phyloP scores from a whole-genome alignment of 1,140 invertebrate genomes.

The Zaprionus taronus region DNA sequence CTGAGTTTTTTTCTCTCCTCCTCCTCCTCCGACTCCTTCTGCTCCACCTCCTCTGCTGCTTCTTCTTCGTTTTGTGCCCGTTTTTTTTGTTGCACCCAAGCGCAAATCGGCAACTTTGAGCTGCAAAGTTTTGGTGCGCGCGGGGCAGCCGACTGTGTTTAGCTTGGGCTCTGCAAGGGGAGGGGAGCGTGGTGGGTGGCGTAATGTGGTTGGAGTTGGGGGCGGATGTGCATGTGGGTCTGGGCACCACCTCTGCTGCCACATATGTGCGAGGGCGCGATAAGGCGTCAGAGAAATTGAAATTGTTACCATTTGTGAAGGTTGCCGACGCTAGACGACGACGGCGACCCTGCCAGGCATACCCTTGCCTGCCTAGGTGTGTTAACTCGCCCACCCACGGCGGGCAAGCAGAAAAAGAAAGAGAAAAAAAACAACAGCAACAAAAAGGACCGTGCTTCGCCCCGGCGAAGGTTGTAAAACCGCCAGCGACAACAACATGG shows the following conservation, averaged over 20 bases:
- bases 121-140: slow-evolving; percentile 63
- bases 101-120: slow-evolving; percentile 78
- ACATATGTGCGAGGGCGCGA: slow-evolving; percentile 79
- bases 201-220: slow-evolving; percentile 5
- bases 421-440: slow-evolving; percentile 35
- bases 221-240: not conserved
- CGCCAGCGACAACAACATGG: slow-evolving; percentile 63
- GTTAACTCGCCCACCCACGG: slow-evolving; percentile 43
- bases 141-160: slow-evolving; percentile 36
- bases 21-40: slow-evolving; percentile 15
- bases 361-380: slow-evolving; percentile 54
- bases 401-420: not conserved
- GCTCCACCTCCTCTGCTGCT: slow-evolving; percentile 8
- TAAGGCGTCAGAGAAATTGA: slow-evolving; percentile 80
- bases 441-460: slow-evolving; percentile 32
- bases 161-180: slow-evolving; percentile 35
- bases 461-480: slow-evolving; percentile 75
- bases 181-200: not conserved
- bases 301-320: slow-evolving; percentile 80
- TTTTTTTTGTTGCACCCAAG: slow-evolving; percentile 60
- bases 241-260: not conserved
- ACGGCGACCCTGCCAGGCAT: slow-evolving; percentile 36
- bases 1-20: slow-evolving; percentile 13
- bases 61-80: slow-evolving; percentile 5
- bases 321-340: slow-evolving; percentile 72